Percentiles rank a stretch among this genome's conserved stretches.
Evolutionary conservation across 2,797 vertebrate genomes (phyloP).

Genomic region (Aviceda leuphotes): DNA sequence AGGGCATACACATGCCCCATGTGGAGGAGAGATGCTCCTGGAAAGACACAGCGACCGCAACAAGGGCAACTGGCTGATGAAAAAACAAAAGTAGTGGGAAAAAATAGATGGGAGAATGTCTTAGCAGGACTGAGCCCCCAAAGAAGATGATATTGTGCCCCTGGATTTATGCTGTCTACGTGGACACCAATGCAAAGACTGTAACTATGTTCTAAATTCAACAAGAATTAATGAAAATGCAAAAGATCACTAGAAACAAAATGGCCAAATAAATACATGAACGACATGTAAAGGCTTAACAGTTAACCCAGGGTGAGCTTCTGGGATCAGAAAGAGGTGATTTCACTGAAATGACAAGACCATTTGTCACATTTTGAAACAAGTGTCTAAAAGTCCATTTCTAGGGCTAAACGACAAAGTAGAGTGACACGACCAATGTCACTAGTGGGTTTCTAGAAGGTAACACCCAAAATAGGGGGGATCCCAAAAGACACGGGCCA

Average conservation of each 20-base stretch:
- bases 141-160: background rate
- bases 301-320: background rate
- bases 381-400: background rate
- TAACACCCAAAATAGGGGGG: background rate
- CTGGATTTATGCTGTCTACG: background rate
- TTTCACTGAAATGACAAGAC: background rate
- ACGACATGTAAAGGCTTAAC: background rate
- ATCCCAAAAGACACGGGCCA: background rate
- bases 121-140: background rate
- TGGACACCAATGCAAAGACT: background rate
- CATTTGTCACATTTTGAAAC: background rate
- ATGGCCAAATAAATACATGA: background rate
- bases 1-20: fast-evolving
- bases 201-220: background rate
- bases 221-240: background rate
- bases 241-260: background rate
- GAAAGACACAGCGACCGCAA: fast-evolving
- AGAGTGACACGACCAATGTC: background rate
- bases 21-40: background rate
- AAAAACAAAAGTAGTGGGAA: background rate
- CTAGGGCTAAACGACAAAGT: fast-evolving
- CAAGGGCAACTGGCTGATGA: background rate
- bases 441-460: background rate
- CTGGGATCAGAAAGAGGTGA: background rate
- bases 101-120: background rate